A percentile compares a stretch with the other conserved stretches of the same genome.
Evolutionary conservation across 2,797 vertebrate genomes (phyloP).

Genomic region (Harpagifer antarcticus): DNA sequence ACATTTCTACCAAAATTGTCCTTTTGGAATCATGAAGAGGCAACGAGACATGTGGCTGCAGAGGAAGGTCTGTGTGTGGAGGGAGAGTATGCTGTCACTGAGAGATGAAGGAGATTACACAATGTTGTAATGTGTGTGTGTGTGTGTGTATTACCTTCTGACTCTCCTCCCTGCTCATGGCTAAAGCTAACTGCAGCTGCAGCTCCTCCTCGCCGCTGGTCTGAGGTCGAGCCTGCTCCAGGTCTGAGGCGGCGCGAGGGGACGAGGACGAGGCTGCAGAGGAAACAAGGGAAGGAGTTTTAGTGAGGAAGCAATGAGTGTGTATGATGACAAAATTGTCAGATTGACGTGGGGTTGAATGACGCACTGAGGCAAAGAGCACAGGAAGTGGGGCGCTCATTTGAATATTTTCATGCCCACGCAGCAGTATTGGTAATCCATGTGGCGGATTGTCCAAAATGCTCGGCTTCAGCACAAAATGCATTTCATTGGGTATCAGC

Average conservation of each 20-base stretch:
- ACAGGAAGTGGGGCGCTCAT: slow-evolving; percentile 29
- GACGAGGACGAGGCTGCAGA: slow-evolving; percentile 90
- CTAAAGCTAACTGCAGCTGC: slow-evolving; percentile 94
- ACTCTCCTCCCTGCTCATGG: slow-evolving; percentile 95
- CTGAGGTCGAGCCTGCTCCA: slow-evolving; percentile 96
- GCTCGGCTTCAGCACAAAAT: slow-evolving; percentile 42
- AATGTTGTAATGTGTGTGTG: not conserved
- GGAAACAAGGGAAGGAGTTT: slow-evolving; percentile 14
- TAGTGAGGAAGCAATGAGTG: not conserved
- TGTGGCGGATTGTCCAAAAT: slow-evolving; percentile 34
- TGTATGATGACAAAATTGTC: not conserved
- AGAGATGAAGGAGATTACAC: not conserved
- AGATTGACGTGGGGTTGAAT: not conserved
- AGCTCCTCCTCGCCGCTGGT: slow-evolving; percentile 96
- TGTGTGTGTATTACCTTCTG: slow-evolving; percentile 87
- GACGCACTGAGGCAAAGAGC: slow-evolving; percentile 5
- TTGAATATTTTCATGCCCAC: slow-evolving; percentile 48
- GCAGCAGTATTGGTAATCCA: slow-evolving; percentile 65
- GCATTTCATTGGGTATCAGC: slow-evolving; percentile 32
- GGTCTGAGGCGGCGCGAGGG: slow-evolving; percentile 89
- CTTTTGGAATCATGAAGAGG: slow-evolving; percentile 47
- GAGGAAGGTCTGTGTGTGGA: slow-evolving; percentile 1
- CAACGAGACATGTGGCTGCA: slow-evolving; percentile 5
- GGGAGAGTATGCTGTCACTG: not conserved
- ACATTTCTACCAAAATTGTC: slow-evolving; percentile 49